A percentile compares a stretch with the other conserved stretches of the same genome.
Conservation (phyloP, 1,140 invertebrate genomes). For the Drosophila willistoni region DNA sequence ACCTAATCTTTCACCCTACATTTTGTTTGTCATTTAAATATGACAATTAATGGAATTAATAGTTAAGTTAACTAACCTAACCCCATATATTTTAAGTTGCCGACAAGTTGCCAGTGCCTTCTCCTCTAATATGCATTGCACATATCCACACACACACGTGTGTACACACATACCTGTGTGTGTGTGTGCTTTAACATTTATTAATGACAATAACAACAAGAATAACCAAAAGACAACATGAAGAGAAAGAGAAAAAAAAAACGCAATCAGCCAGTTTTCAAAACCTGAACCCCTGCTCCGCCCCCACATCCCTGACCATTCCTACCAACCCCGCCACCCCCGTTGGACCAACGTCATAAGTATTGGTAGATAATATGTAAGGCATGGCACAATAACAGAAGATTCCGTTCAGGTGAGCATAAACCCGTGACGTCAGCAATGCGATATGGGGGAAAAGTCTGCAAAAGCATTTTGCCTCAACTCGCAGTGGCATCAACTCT, state of each 20-base stretch:
- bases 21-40: no score
- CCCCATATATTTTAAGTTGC: not conserved
- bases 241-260: not conserved
- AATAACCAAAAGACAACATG: not conserved
- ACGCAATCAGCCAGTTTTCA: not conserved
- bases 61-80: not conserved
- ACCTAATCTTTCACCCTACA: no score
- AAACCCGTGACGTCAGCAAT: not conserved
- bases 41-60: no score
- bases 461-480: no score
- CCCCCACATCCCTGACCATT: not conserved
- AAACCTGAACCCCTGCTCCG: not conserved
- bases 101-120: not conserved
- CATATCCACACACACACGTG: not conserved
- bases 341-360: not conserved
- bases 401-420: not conserved
- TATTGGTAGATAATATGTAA: not conserved
- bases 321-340: not conserved
- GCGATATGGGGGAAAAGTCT: no score
- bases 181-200: not conserved
- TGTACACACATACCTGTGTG: not conserved
- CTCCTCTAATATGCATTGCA: not conserved
- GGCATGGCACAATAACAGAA: not conserved
- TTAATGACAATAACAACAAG: conserved; percentile 32
- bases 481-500: not conserved